phyloP scores from a whole-genome alignment of 2,888 invertebrate species.

The Acheta domesticus region DNA sequence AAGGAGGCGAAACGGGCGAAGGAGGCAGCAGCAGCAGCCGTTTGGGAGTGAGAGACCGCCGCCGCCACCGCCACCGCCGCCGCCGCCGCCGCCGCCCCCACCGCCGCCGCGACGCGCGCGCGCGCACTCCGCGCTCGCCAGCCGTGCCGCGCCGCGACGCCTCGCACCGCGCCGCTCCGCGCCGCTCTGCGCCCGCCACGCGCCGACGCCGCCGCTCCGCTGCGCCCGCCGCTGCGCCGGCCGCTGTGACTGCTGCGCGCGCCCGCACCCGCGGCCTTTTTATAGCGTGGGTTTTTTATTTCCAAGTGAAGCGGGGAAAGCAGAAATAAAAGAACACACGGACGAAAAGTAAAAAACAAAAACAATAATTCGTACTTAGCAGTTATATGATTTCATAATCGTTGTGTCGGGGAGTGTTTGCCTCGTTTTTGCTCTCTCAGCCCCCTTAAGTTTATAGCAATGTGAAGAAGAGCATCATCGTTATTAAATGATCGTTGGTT shows the following conservation, averaged over 20 bases:
- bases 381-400: slow-evolving; percentile 1
- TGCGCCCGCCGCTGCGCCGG: background rate
- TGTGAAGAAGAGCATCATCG: background rate
- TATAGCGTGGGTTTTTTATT: background rate
- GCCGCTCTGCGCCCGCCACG: background rate
- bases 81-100: background rate
- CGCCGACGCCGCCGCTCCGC: background rate
- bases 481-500: background rate
- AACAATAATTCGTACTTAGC: slow-evolving; percentile 7
- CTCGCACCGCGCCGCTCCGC: background rate
- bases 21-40: too few relatives aligned
- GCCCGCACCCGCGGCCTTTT: background rate
- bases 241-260: background rate
- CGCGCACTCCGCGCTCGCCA: background rate
- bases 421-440: background rate
- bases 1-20: too few relatives aligned
- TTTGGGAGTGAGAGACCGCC: background rate
- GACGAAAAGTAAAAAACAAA: background rate
- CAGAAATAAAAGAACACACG: background rate
- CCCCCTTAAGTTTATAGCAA: background rate
- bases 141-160: background rate
- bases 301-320: too few relatives aligned
- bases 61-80: background rate
- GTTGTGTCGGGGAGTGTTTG: background rate
- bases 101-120: background rate